Conservation (phyloP, 2,113 vertebrate species). For the Sinosuthora webbiana region DNA sequence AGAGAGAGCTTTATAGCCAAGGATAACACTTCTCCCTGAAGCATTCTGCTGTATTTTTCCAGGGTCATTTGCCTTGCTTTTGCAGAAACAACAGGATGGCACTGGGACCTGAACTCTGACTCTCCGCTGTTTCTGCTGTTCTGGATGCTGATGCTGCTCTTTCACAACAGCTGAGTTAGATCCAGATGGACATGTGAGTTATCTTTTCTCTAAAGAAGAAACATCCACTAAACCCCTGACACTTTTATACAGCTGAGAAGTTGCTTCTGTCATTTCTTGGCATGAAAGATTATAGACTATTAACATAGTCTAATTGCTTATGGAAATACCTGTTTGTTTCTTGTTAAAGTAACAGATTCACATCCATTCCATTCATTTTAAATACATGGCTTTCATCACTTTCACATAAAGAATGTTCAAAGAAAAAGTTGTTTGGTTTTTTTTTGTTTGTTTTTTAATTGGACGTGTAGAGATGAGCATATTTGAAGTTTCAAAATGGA, state of each 20-base stretch:
- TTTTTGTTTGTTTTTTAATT: not conserved
- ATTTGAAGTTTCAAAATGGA: not conserved
- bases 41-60: conserved; percentile 18
- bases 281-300: not conserved
- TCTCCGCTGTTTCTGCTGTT: conserved; percentile 46
- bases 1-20: not conserved
- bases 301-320: not conserved
- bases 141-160: conserved; percentile 43
- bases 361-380: not conserved
- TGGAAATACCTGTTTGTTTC: not conserved
- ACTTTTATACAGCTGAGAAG: not conserved
- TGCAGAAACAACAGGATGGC: conserved; percentile 61
- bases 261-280: not conserved
- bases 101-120: conserved; percentile 57
- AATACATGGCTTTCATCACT: not conserved
- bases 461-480: not conserved
- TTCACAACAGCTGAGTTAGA: conserved; percentile 29
- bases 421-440: not conserved
- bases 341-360: not conserved
- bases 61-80: conserved; percentile 1
- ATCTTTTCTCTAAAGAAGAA: conserved; percentile 2
- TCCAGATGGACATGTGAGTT: conserved; percentile 12
- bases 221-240: not conserved
- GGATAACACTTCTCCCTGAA: not conserved
- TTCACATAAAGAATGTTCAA: not conserved